phyloP scores from a whole-genome alignment of 2,888 invertebrate genomes.

The Epirrhoe alternata region DNA sequence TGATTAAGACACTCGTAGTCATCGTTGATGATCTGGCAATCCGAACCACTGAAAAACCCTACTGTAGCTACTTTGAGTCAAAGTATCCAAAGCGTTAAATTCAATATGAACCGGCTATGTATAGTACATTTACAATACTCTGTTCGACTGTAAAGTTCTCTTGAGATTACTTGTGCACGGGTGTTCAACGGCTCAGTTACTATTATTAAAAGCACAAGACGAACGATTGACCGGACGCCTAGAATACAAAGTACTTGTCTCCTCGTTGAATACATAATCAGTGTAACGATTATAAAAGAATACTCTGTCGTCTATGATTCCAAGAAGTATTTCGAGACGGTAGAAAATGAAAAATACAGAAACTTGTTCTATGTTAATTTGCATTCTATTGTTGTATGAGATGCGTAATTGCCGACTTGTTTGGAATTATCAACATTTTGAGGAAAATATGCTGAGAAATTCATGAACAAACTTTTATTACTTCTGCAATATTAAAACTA shows the following conservation, averaged over 20 bases:
- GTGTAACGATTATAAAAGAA: slow-evolving; percentile 39
- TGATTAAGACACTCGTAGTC: background rate
- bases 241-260: slow-evolving; percentile 54
- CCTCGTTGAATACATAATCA: slow-evolving; percentile 49
- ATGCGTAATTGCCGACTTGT: slow-evolving; percentile 43
- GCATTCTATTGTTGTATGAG: slow-evolving; percentile 43
- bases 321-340: slow-evolving; percentile 39
- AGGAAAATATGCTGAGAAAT: slow-evolving; percentile 32
- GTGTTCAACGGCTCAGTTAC: slow-evolving; percentile 10
- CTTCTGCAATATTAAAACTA: background rate
- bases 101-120: too few species aligned
- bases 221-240: slow-evolving; percentile 42
- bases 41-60: background rate
- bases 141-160: background rate
- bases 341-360: slow-evolving; percentile 37
- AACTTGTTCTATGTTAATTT: slow-evolving; percentile 40
- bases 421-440: slow-evolving; percentile 36
- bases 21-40: background rate
- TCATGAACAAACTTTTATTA: slow-evolving; percentile 1
- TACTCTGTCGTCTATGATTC: slow-evolving; percentile 35
- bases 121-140: background rate
- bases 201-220: slow-evolving; percentile 28
- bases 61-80: background rate
- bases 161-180: slow-evolving; percentile 2
- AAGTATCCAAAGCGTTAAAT: background rate